A percentile compares a stretch with the other conserved stretches of the same genome.
Evolutionary conservation across 2,113 vertebrate species (phyloP).

Genomic region (Corapipo altera): DNA sequence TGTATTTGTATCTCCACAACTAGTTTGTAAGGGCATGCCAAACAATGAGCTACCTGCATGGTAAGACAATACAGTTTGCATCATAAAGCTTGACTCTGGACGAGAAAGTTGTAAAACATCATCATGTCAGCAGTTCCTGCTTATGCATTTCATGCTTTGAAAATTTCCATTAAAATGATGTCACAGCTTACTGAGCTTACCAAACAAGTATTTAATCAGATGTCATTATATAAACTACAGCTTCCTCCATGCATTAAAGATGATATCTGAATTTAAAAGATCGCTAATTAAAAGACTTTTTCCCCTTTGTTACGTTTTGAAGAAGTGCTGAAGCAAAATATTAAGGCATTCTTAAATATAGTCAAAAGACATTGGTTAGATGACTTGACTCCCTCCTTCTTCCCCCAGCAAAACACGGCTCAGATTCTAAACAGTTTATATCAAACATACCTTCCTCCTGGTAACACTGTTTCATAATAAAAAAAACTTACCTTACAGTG

Average conservation of each 20-base stretch:
- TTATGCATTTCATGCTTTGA: not conserved
- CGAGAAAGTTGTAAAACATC: not conserved
- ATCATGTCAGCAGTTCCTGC: not conserved
- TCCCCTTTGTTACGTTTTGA: not conserved
- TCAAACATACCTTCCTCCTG: not conserved
- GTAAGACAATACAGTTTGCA: not conserved
- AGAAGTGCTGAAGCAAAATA: not conserved
- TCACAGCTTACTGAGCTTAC: not conserved
- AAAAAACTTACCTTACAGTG: conserved; percentile 85
- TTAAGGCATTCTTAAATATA: not conserved
- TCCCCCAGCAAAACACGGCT: not conserved
- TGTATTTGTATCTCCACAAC: not conserved
- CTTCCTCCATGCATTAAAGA: not conserved
- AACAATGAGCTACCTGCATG: not conserved
- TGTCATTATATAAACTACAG: not conserved
- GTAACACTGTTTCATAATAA: not conserved
- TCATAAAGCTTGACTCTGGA: not conserved
- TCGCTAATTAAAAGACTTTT: not conserved
- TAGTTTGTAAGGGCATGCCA: not conserved
- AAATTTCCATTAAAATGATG: not conserved
- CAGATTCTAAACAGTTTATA: not conserved
- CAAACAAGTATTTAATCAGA: not conserved
- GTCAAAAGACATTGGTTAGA: not conserved
- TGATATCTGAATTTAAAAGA: not conserved
- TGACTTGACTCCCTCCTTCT: not conserved